Percentiles rank a stretch among this genome's conserved stretches.
Conservation (phyloP, 2,113 vertebrate genomes). For the Nansenia antarctica region DNA sequence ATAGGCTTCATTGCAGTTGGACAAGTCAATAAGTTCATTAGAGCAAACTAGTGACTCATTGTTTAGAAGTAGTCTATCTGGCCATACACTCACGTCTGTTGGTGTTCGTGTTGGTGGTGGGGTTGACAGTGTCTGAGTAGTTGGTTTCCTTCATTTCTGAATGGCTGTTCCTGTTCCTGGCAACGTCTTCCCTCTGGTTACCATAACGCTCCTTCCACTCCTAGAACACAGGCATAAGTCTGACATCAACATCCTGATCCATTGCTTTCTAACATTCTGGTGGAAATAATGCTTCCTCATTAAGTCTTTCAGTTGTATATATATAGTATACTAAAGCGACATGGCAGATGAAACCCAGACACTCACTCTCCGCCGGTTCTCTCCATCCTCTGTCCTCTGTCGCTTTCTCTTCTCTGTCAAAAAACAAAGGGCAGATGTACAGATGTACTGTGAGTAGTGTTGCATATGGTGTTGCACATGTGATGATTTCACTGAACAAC, state of each 20-base stretch:
- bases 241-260: neutral
- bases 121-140: constrained; percentile 77
- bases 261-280: neutral
- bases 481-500: no score
- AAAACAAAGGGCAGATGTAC: constrained; percentile 41
- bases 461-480: no score
- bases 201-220: constrained; percentile 95
- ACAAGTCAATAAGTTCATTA: neutral
- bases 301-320: no score
- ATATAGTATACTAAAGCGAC: neutral
- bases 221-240: constrained; percentile 61
- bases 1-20: neutral
- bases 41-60: neutral
- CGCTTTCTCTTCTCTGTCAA: constrained; percentile 92
- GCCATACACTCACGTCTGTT: constrained; percentile 76
- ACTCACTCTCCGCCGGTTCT: constrained; percentile 91
- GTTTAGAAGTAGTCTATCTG: neutral
- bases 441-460: no score
- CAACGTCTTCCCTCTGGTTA: constrained; percentile 82
- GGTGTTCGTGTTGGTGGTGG: constrained; percentile 19
- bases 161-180: constrained; percentile 81
- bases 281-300: no score
- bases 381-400: constrained; percentile 91
- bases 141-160: constrained; percentile 88
- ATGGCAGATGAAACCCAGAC: neutral